Base-by-base conservation (phyloP, 1,140 invertebrate species). In the Drosophila paulistorum region DNA sequence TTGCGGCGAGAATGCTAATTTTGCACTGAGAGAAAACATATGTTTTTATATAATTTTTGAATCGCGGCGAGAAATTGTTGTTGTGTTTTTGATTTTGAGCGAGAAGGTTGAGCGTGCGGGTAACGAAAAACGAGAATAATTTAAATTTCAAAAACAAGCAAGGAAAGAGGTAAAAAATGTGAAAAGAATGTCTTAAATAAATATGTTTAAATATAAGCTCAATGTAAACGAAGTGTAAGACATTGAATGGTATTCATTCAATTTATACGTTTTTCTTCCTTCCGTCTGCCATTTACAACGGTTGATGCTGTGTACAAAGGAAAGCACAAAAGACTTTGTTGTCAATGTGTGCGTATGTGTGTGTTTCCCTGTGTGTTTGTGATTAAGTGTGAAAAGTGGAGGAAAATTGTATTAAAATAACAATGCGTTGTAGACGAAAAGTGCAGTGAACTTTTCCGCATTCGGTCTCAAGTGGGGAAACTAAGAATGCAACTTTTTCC, bases 391-490 rank as follows among this genome's bases (percentile, higher is more conserved):
- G 59, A 57, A 77, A 57, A 76, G 68, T 30, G 17, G 7, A 83
- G 67, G 64, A 68, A 70, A 72, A 68, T 60, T 63, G 65, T 41
- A 69, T 66, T 48, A 6, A 68, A 74, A 68, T 55, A 68, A 79
- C 65, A 79, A 67, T 55, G 23, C 11, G n/a, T 42, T 23, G 55
- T 37, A 39, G 57, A 20, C 39, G 26, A 37, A 17, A 39, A 87
- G 83, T 74, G 70, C 83, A 87, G 65, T 87, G 84, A 87, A 79
- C 82, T 71, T 70, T 73, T 78, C 51, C 14, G 17, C n/a, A 72
- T 81, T 74, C 64, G 48, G 64, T 71, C 70, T 76, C 55, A 65
- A 69, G 73, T 68, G 35, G 48, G 48, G 1, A 10, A 10, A 37
- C 7, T 10, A 35, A 59, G 26, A 61, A 65, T 62, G 17, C 65